Base-by-base conservation (phyloP, 1,140 invertebrate genomes). In the Oedothorax gibbosus region DNA sequence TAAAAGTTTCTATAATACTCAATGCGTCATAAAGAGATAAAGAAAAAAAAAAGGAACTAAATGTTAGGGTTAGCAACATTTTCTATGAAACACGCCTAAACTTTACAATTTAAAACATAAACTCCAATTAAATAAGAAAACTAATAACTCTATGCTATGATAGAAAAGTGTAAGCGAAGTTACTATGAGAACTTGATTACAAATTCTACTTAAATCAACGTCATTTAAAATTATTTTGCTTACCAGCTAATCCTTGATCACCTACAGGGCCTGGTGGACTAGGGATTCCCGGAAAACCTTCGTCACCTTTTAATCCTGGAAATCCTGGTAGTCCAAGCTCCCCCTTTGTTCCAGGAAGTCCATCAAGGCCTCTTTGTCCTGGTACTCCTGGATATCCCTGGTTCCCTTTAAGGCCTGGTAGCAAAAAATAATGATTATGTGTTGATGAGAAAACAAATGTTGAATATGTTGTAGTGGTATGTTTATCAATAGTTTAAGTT, bases 321-420 rank as follows among this genome's bases (percentile, higher is more conserved):
- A 91, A 90, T 12, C 94, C 94, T 8, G 91, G 88, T 4, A 92
- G 90, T 10, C 86, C 86, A 14, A 60, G 56, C 53, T 84, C 80
- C 54, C 94, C 95, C 66, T 92, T 88, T 62, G 92, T 90, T 50
- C 94, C 94, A 35, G 92, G 92, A 89, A 93, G 92, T 68, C 94
- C 94, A 50, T 92, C 92, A 54, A 88, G 85, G 66, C 90, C 94
- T n/a, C 92, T 90, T 87, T 92, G 92, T 60, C 94, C 94, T 87
- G 92, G 91, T 2, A 92, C 90, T 10, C 94, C 94, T 91, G 89
- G 15, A 91, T 89, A 18, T 93, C 94, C 88, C 93, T 92, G 18
- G 66, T 85, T 64, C 68, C 89, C 89, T 81, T 87, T 87, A 76
- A 86, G 88, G 72, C 95, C 95, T 18, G 92, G 64, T 35, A 2